Conservation (phyloP, 2,888 invertebrate genomes). For the Argyresthia albistria region DNA sequence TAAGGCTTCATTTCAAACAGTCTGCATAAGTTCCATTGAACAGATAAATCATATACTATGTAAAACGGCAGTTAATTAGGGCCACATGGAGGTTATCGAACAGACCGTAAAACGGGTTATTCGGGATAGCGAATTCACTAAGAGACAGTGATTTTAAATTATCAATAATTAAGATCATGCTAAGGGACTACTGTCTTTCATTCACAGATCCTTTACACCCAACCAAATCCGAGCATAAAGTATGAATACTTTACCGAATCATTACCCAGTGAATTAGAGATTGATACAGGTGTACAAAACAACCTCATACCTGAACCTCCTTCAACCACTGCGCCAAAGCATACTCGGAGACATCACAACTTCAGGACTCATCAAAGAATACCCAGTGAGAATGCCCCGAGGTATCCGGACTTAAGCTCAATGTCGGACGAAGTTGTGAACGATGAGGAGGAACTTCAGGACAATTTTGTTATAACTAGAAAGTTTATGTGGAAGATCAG, state of each 20-base stretch:
- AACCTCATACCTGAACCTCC: conserved; percentile 22
- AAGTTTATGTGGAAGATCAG: conserved; percentile 84
- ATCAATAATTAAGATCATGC: too few relatives aligned
- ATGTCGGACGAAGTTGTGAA: conserved; percentile 29
- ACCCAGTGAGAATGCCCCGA: conserved; percentile 14
- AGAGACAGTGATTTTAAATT: too few relatives aligned
- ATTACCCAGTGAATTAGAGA: conserved; percentile 45
- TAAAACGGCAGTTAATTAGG: too few relatives aligned
- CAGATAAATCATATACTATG: too few relatives aligned
- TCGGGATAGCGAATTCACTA: too few relatives aligned
- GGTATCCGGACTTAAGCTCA: conserved; percentile 26
- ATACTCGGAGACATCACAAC: conserved; percentile 45
- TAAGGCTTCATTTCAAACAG: too few relatives aligned
- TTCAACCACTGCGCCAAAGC: conserved; percentile 35
- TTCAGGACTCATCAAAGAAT: conserved; percentile 30
- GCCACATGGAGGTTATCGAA: too few relatives aligned
- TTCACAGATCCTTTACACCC: conserved; percentile 83
- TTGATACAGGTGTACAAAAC: conserved; percentile 31
- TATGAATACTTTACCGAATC: conserved; percentile 90
- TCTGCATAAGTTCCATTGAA: too few relatives aligned
- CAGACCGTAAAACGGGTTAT: too few relatives aligned
- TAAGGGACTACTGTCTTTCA: too few relatives aligned
- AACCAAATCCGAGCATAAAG: conserved; percentile 89
- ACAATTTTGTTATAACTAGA: conserved; percentile 53
- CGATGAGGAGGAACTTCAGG: conserved; percentile 23